Evolutionary conservation across 2,888 invertebrate species (phyloP), one percentile per base, ranked within the genome.

Genomic region (Erebia palarica): DNA sequence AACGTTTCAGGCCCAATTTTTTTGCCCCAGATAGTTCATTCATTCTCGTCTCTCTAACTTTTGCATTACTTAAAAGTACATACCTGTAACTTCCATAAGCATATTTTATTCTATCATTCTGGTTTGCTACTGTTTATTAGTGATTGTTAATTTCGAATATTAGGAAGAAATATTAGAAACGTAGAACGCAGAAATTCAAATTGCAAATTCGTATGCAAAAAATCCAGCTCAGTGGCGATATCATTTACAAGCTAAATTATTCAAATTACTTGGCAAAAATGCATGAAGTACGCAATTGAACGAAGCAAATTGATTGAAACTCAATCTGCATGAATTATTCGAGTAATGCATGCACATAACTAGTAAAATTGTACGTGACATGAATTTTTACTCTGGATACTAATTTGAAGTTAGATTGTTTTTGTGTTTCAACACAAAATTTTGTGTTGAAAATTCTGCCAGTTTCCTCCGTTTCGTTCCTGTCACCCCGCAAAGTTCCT

Each of bases 281-380:
- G 44, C 61, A 61, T 44, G 44, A 16, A n/a, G 44, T 61, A 36
- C 16, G 42, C 44, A 16, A 61, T 16, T 61, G 61, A 61, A 61
- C 44, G 18, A 44, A 44, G 44, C 61, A 16, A 47, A 42, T 60
- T n/a, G 60, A 60, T 60, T 42, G 8, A 59, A 14, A 60, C 42
- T 60, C 61, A 47, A 47, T 61, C 61, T 47, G 44, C 61, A 61
- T 61, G 18, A 44, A 44, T 61, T 47, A 61, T 61, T 18, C 16
- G 10, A n/a, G 44, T 44, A 44, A 61, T 11, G 61, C 7, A 61
- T 44, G 44, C 44, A 47, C 44, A 47, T 61, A 61, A 18, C 18
- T 16, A 42, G 60, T 9, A 7, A 60, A 3, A 60, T 5, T 16
- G 16, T 16, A 44, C 16, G 16, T 44, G 18, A 10, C 18, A 10